Evolutionary conservation across 1,140 invertebrate genomes (phyloP).

Genomic region (Lamellibrachia luymesi): DNA sequence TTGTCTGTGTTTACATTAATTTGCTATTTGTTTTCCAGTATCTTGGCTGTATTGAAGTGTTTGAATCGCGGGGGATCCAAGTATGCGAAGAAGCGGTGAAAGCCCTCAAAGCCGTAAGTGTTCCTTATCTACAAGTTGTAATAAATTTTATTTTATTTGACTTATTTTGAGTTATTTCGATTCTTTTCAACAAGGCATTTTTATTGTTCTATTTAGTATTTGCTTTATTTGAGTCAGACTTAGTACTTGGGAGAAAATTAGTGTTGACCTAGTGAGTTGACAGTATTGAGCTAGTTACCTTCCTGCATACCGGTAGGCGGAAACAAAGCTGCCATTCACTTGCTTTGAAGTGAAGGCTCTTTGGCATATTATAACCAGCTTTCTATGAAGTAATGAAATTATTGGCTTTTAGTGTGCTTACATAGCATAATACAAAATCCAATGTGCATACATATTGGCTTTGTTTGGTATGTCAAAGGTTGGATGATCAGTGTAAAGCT

Average conservation of each 20-base stretch:
- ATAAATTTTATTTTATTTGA: background rate
- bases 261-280: background rate
- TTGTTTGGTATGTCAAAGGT: background rate
- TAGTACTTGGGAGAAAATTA: background rate
- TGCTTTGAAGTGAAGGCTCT: background rate
- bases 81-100: constrained; percentile 98
- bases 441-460: background rate
- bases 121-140: background rate
- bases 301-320: background rate
- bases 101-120: constrained; percentile 60
- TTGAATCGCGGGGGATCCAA: constrained; percentile 98
- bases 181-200: background rate
- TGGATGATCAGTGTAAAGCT: background rate
- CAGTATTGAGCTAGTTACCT: background rate
- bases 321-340: background rate
- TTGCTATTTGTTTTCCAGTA: constrained; percentile 67
- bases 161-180: background rate
- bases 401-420: background rate
- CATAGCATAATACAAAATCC: background rate
- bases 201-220: background rate
- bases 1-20: background rate
- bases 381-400: background rate
- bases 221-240: background rate
- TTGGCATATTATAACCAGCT: background rate
- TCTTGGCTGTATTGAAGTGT: constrained; percentile 97